Base-by-base conservation (phyloP, 2,888 invertebrate genomes). In the Laothoe populi region DNA sequence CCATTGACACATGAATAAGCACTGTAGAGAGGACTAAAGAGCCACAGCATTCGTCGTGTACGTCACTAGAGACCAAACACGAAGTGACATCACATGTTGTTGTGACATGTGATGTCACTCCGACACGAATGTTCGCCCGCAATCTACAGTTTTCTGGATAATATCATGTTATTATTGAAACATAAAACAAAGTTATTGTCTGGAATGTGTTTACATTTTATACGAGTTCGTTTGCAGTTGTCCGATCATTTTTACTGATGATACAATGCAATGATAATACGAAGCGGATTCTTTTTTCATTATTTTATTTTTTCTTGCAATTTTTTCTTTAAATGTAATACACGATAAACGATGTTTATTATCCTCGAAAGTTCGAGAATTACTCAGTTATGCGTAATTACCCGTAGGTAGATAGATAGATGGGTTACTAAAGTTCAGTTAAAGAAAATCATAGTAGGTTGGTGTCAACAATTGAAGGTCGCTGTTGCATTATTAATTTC, bases 401-500 rank as follows among this genome's bases (percentile, higher is more conserved):
- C 16, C n/a, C 21, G 59, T 53, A 53, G 53, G 59, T 35, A 57
- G 26, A 26, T 26, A 26, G 26, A 7, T 26, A 26, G 53, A 53
- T 53, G 35, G 53, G 53, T 38, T 49, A 62, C 58, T 59, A 59
- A 49, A 49, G 62, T 60, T 60, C 26, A 26, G 57, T 26, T 26
- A 31, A 49, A 73, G 72, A 74, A 77, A 75, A 74, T 72, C 72
- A 73, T 75, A 72, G 71, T 70, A 73, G 70, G 71, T 70, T 73
- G 70, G 77, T 81, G 74, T 75, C 70, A 70, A 73, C 69, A 68
- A 71, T 73, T 77, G 78, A 78, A 82, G 79, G 78, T 69, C 67
- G 64, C 67, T 76, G 64, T 74, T 83, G 78, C 78, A 82, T 82
- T 84, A 82, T 79, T 79, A 81, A 83, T 86, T 71, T 71, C 71